Evolutionary conservation across 2,888 invertebrate species (phyloP).

Genomic region (Dryococelus australis): DNA sequence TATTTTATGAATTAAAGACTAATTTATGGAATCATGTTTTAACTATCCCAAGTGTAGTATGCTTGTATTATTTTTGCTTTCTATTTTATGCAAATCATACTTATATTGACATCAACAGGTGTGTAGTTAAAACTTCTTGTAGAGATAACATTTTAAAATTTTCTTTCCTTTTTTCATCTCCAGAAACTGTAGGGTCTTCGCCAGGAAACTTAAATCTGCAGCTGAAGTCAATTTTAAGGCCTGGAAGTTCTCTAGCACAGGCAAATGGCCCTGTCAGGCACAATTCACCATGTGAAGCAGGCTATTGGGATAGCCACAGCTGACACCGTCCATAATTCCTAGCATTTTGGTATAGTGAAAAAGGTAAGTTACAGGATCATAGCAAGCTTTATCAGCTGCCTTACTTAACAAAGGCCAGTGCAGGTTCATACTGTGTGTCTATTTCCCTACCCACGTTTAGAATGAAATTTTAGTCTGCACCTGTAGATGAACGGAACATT

Average conservation of each 20-base stretch:
- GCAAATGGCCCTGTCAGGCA: slow-evolving; percentile 51
- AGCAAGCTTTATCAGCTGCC: not conserved
- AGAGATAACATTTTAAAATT: not conserved
- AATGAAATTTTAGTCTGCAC: too few relatives aligned
- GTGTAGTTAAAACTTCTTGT: not conserved
- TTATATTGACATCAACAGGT: too few relatives aligned
- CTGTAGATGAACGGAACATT: too few relatives aligned
- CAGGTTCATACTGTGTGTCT: too few relatives aligned
- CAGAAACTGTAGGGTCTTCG: slow-evolving; percentile 38
- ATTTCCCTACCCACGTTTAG: too few relatives aligned
- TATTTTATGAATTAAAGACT: too few relatives aligned
- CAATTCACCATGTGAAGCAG: slow-evolving; percentile 47
- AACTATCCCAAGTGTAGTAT: too few relatives aligned
- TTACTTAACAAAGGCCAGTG: too few relatives aligned
- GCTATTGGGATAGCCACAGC: slow-evolving; percentile 48
- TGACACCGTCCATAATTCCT: slow-evolving; percentile 38
- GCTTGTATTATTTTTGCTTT: too few relatives aligned
- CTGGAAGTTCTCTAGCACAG: slow-evolving; percentile 46
- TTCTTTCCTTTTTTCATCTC: not conserved
- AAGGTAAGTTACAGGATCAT: not conserved
- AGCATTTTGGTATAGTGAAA: not conserved
- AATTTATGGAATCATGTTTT: too few relatives aligned
- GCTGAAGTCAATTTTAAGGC: slow-evolving; percentile 39
- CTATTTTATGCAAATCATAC: too few relatives aligned
- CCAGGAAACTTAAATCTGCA: slow-evolving; percentile 35